Evolutionary conservation across 2,888 invertebrate species (phyloP), one percentile per base, ranked within the genome.

Genomic region (Arge pagana): DNA sequence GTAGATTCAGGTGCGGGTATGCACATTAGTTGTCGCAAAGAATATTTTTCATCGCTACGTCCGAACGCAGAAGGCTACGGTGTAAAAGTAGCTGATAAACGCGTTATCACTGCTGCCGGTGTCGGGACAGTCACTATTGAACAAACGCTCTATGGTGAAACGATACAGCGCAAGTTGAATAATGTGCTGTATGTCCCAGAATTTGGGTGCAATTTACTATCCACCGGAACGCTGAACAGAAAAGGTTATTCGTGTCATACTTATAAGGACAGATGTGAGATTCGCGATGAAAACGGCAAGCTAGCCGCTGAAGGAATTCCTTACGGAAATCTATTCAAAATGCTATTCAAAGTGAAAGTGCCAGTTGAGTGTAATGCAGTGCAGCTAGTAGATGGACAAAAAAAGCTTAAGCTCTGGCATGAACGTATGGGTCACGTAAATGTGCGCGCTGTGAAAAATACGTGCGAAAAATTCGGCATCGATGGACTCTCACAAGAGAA

Each of bases 1-100:
- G 55, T 53, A 2, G 56, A 56, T 37, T 52, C 52, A 4, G 59
- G 53, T 28, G 58, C 58, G 7, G 42, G 49, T 11, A 53, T 45
- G 50, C 55, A 58, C 31, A 55, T 60, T 55, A 55, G 58, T 3
- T 50, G n/a, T 21, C 52, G 45, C 10, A 28, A 33, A 13, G 51
- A 58, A 3, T 52, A 39, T 18, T 57, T 57, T 15, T 15, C 31
- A 10, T 39, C 33, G 23, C 19, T 58, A 3, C 21, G 45, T n/a
- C 50, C 55, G 2, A 6, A 36, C 1, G 21, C 24, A 19, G 23
- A 26, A 7, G n/a, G 15, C 6, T 8, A 13, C 5, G 23, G 13
- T 5, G 59, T 56, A 6, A 33, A 56, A 48, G 30, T 56, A 8
- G 52, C 50, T 1, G 53, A 49, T n/a, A 48, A 51, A 18, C 39